Base-by-base conservation (phyloP, 30 jellyfish, hydroid and myxozoan species). In the Aurelia aurita complex sp. Pacific region DNA sequence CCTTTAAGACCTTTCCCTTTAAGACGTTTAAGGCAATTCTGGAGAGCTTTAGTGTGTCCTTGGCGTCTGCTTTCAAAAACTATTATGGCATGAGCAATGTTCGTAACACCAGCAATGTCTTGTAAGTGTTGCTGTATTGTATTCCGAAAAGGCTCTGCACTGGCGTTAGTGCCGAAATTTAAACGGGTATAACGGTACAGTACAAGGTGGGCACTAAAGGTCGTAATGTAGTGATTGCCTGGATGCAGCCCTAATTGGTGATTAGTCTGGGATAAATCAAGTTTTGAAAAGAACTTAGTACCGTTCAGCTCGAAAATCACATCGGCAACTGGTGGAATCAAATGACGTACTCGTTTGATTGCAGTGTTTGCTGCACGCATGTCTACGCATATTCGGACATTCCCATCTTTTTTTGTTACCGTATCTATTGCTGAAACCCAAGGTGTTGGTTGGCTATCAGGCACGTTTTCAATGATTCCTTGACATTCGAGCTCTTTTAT, bases 311-410 rank as follows among this genome's bases (percentile, higher is more conserved):
- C 89, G 29, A 6, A 67, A 18, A 63, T 17, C 17, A 80, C 62
- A 52, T 80, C 89, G n/a, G 66, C 81, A 13, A 80, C 81, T 40
- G 81, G 64, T 18, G 81, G 89, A 3, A 67, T 80, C 46, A 66
- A 66, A 59, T 66, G 89, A 7, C 89, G 88, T 60, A 52, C 88
- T 15, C 96, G 52, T 52, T 73, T 57, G n/a, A 88, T 88, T 29
- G 96, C 96, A 2, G 62, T 53, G 76, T 88, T 88, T 5, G 92
- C 91, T 1, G 70, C 74, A 11, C 92, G 81, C 96, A 88, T 88
- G 33, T 88, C 96, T 42, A 88, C 92, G 73, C 96, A 88, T n/a
- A 88, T 62, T 5, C 96, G 92, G 9, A 87, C 77, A 6, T 35
- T 33, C 35, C 85, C 77, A 64, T 88, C 92, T 67, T 79, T 79